These are phyloP conservation scores for Pachycephala philippinensis DNA, from an alignment of 2,113 vertebrate species.

Conservation along the genomic window DNA sequence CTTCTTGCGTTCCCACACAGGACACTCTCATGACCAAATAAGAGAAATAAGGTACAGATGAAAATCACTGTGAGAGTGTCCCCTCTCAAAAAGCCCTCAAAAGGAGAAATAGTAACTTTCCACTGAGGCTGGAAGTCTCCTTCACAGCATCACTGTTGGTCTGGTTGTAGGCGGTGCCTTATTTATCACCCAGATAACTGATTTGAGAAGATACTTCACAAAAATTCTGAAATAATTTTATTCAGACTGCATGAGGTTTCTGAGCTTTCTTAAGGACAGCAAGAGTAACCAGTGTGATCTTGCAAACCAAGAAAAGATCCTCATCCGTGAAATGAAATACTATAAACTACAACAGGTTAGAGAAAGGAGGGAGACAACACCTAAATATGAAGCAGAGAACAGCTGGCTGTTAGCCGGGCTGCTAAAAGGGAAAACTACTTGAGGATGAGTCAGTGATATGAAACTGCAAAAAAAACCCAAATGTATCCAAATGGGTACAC, in stretches of 20 bases:
- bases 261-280: background rate
- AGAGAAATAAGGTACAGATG: background rate
- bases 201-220: background rate
- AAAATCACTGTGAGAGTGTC: background rate
- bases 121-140: background rate
- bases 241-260: background rate
- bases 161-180: background rate
- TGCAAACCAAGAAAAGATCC: background rate
- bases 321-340: background rate
- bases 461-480: background rate
- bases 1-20: background rate
- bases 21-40: background rate
- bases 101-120: background rate
- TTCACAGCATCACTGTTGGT: background rate
- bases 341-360: background rate
- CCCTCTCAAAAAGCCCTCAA: background rate
- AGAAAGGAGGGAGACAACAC: background rate
- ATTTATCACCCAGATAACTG: background rate
- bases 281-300: background rate
- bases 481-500: background rate
- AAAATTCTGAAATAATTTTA: background rate
- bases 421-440: background rate
- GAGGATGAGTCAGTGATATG: background rate
- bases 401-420: background rate
- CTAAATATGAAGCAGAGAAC: background rate